phyloP scores from a whole-genome alignment of 2,113 vertebrate genomes.

The Bubo blakistoni region DNA sequence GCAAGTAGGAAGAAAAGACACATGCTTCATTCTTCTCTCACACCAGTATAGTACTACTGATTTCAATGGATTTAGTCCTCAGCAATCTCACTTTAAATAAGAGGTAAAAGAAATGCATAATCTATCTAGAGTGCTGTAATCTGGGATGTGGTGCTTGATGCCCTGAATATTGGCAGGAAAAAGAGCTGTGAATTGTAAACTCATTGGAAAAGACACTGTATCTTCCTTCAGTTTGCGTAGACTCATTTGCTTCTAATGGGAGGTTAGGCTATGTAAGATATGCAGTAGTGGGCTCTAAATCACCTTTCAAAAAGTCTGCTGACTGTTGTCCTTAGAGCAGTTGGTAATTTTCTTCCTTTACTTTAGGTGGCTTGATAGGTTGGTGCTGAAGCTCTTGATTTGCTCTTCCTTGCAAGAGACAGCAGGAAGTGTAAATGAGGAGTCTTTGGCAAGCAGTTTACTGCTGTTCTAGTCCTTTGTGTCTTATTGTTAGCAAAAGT shows the following conservation, averaged over 20 bases:
- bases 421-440: background rate
- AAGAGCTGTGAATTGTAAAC: background rate
- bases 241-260: background rate
- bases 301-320: background rate
- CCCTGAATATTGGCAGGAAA: background rate
- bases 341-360: slow-evolving; percentile 30
- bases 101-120: background rate
- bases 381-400: background rate
- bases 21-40: background rate
- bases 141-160: background rate
- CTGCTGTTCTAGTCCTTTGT: background rate
- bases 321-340: background rate
- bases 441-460: background rate
- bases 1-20: background rate
- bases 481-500: slow-evolving; percentile 50
- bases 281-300: background rate
- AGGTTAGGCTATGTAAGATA: background rate
- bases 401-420: background rate
- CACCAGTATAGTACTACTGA: background rate
- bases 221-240: background rate
- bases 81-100: background rate
- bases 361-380: background rate
- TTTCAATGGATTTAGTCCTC: background rate
- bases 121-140: background rate
- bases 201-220: background rate